Base-by-base conservation (phyloP, 2,797 vertebrate genomes). In the Kryptolebias ocellatus region DNA sequence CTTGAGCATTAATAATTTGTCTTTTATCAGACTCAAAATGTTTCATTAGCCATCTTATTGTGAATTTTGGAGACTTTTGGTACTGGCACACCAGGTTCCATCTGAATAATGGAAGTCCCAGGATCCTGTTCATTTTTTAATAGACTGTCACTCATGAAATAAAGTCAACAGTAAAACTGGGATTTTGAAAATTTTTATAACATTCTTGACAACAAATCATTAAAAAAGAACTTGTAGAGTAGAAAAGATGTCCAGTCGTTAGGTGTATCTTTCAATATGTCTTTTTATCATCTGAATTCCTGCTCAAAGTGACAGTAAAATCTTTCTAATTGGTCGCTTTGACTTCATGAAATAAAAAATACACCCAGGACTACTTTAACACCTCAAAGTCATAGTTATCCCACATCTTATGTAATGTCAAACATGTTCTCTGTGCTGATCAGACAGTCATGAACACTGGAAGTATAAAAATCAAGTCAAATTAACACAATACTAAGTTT, bases 121-220 rank as follows among this genome's bases (percentile, higher is more conserved):
- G 77, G 79, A 87, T 85, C 80, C 79, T 65, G 65, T 82, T 83
- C 77, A 61, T 53, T 28, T 80, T 92, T 90, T 92, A 92, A 93
- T 90, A 90, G 88, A 88, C 87, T 93, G 90, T 90, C 84, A 90
- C 67, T 92, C 89, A 92, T 73, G 67, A 74, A 53, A 37, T 49
- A 82, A 53, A 76, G 88, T 86, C 87, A 90, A 80, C 75, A 80
- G 84, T 67, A 80, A 81, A 57, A 78, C 83, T 20, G 16, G 73
- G 79, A 84, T 86, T 89, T 84, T 84, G 76, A 79, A 87, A 81
- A 90, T 91, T 90, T 79, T 78, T 91, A 79, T 86, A 84, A 89
- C 78, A 89, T 89, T 87, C 81, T 67, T 87, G 90, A 90, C 92
- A 93, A 89, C 81, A 88, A 92, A 92, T 93, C 88, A 83, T 93